phyloP scores from a whole-genome alignment of 2,113 vertebrate genomes.

The Semnornis frantzii region DNA sequence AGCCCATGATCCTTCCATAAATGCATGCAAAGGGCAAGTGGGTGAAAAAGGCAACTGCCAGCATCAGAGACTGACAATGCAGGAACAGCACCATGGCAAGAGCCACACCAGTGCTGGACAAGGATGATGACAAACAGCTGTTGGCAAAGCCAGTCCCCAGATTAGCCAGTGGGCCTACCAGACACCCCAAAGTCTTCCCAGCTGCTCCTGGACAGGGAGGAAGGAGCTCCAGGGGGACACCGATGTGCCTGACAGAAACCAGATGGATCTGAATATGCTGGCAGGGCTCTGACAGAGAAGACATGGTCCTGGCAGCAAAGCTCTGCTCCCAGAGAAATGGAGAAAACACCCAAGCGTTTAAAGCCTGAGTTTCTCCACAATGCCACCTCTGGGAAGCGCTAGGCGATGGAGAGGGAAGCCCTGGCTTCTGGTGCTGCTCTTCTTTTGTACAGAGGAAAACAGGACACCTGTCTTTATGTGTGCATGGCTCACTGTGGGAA shows the following conservation, averaged over 20 bases:
- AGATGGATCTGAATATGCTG: not conserved
- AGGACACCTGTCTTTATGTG: rapidly evolving
- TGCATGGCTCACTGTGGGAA: rapidly evolving
- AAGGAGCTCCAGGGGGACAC: not conserved
- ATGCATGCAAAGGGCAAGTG: not conserved
- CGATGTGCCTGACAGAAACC: not conserved
- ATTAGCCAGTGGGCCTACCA: not conserved
- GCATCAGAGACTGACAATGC: not conserved
- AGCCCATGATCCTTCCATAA: rapidly evolving
- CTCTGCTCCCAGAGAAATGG: not conserved
- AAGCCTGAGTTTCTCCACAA: not conserved
- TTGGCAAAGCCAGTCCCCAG: not conserved
- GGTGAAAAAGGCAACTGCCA: not conserved
- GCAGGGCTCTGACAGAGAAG: not conserved
- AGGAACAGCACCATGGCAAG: not conserved
- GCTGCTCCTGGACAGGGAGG: not conserved
- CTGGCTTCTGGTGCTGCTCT: rapidly evolving
- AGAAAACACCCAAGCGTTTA: not conserved
- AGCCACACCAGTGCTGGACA: not conserved
- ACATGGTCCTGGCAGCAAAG: not conserved
- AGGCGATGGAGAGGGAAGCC: not conserved
- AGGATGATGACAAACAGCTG: not conserved
- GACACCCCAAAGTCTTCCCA: not conserved
- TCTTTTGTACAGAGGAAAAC: not conserved
- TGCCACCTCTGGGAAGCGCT: not conserved